These are phyloP conservation scores for Xestia c-nigrum DNA, from an alignment of 2,888 invertebrate genomes.

Conservation along the genomic window DNA sequence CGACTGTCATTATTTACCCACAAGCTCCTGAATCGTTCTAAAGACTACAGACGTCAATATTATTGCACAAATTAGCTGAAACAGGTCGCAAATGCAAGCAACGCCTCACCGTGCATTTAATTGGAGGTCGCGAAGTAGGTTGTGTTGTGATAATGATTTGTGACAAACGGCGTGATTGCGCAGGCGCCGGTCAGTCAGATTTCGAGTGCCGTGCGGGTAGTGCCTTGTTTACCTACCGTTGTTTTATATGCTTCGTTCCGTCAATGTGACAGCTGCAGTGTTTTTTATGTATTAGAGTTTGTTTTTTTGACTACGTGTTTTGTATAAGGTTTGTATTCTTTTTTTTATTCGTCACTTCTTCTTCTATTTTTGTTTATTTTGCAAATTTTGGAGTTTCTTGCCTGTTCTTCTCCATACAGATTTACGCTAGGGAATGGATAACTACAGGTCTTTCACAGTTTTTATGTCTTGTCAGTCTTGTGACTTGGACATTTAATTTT, in stretches of 20 bases:
- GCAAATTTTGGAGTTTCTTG: background rate
- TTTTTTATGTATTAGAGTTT: conserved; percentile 4
- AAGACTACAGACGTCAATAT: background rate
- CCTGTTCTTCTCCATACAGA: too few relatives aligned
- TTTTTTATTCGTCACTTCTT: background rate
- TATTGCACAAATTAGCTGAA: background rate
- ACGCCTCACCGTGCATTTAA: conserved; percentile 32
- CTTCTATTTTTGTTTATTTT: background rate
- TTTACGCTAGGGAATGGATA: too few relatives aligned
- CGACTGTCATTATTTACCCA: background rate
- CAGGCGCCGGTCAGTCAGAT: conserved; percentile 60
- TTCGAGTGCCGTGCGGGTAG: conserved; percentile 56
- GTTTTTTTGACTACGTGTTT: conserved; percentile 6
- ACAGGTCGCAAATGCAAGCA: conserved; percentile 23
- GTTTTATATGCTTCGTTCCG: conserved; percentile 17
- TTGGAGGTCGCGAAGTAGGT: conserved; percentile 65
- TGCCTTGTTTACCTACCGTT: conserved; percentile 36
- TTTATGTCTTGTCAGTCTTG: too few relatives aligned
- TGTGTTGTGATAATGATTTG: conserved; percentile 66
- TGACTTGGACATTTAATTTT: too few relatives aligned
- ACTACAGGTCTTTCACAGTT: too few relatives aligned
- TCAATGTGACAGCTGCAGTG: conserved; percentile 47
- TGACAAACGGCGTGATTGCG: conserved; percentile 62
- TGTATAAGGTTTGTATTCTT: conserved; percentile 41
- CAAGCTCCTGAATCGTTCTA: background rate